phyloP scores from a whole-genome alignment of 2,888 invertebrate species.

The Spodoptera littoralis region DNA sequence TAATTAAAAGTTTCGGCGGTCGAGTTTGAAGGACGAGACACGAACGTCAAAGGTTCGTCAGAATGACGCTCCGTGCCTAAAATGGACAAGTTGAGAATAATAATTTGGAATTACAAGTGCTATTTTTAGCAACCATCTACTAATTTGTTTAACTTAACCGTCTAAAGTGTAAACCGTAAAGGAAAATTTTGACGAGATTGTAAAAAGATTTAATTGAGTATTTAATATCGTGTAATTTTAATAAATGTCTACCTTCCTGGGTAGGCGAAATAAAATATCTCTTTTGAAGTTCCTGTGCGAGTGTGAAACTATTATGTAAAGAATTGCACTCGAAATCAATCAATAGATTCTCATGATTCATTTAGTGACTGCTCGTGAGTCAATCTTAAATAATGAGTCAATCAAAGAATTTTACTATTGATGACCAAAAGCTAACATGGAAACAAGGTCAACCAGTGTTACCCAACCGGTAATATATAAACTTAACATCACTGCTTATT shows the following conservation, averaged over 20 bases:
- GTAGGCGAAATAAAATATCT: background rate
- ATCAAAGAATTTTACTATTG: no score
- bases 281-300: no score
- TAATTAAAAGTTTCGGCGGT: background rate
- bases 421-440: no score
- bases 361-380: no score
- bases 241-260: conserved; percentile 9
- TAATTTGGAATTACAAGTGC: conserved; percentile 1
- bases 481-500: background rate
- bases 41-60: background rate
- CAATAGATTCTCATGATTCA: no score
- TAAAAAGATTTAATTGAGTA: no score
- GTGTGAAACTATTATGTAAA: no score
- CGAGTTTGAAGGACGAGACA: conserved; percentile 3
- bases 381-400: no score
- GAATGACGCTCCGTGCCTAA: background rate
- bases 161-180: background rate
- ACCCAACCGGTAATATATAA: conserved; percentile 21
- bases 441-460: conserved; percentile 31
- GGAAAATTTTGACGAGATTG: background rate
- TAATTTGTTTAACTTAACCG: background rate
- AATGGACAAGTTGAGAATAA: background rate
- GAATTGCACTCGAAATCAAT: no score
- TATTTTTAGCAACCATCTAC: background rate
- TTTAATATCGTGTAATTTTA: background rate